Evolutionary conservation across 2,888 invertebrate genomes (phyloP).

Genomic region (Scelioninae gen. 1): DNA sequence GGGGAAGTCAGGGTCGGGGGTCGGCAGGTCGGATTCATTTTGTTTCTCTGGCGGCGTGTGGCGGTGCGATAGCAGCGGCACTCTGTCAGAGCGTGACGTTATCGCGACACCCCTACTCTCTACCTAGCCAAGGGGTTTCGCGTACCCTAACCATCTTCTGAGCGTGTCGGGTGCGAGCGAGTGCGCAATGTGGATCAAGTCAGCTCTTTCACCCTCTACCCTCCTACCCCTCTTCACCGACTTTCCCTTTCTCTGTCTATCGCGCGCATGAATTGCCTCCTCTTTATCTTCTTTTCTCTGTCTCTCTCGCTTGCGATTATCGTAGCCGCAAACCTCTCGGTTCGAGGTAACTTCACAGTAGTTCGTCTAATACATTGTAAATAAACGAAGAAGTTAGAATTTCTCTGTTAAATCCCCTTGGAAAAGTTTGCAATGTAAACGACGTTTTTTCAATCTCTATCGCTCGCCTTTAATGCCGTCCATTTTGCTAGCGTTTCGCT

Average conservation of each 20-base stretch:
- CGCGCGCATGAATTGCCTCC: conserved; percentile 31
- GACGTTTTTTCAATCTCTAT: conserved; percentile 46
- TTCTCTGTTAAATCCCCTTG: conserved; percentile 78
- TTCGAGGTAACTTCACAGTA: conserved; percentile 70
- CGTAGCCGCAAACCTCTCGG: conserved; percentile 57
- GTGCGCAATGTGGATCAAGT: conserved; percentile 81
- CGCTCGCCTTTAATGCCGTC: conserved; percentile 16
- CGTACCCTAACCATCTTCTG: conserved; percentile 72
- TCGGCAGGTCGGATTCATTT: conserved; percentile 84
- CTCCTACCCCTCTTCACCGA: conserved; percentile 66
- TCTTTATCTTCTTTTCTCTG: conserved; percentile 56
- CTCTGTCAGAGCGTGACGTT: conserved; percentile 86
- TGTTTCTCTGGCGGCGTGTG: conserved; percentile 85
- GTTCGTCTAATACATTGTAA: conserved; percentile 81
- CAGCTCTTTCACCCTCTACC: conserved; percentile 60
- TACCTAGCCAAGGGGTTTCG: conserved; percentile 75
- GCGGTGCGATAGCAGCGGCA: conserved; percentile 85
- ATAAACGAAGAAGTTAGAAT: conserved; percentile 80
- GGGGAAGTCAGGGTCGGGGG: conserved; percentile 71
- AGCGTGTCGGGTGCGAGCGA: conserved; percentile 74
- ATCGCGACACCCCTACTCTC: conserved; percentile 84
- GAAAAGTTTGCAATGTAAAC: conserved; percentile 79
- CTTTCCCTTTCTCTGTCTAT: conserved; percentile 57
- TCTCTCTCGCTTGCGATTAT: conserved; percentile 70
- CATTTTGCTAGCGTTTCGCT: conserved; percentile 37